A percentile compares a stretch with the other conserved stretches of the same genome.
Conservation (phyloP, 1,140 invertebrate species). For the Brachionus asplanchnoidis region DNA sequence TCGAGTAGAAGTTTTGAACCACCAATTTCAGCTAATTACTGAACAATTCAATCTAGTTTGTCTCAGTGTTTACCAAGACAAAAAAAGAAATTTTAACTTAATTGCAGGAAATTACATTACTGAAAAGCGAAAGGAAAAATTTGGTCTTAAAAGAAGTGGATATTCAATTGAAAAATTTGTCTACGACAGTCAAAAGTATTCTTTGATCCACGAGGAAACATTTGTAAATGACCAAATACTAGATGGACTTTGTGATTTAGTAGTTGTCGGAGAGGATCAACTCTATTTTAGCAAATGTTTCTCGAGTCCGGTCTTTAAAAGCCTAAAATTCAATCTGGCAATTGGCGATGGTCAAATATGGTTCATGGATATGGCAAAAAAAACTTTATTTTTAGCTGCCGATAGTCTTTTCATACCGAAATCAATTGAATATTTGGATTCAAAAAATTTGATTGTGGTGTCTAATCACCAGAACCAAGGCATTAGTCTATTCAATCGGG, state of each 20-base stretch:
- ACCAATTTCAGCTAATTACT: neutral
- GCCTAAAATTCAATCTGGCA: neutral
- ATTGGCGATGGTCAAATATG: neutral
- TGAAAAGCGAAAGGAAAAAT: neutral
- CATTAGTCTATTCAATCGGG: neutral
- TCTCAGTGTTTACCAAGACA: neutral
- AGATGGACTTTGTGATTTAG: neutral
- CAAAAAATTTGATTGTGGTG: neutral
- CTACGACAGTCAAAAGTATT: neutral
- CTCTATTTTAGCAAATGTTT: constrained; percentile 5
- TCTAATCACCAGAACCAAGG: neutral
- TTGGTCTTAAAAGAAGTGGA: neutral
- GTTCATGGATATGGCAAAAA: neutral
- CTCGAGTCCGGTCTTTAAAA: neutral
- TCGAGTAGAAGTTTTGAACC: neutral
- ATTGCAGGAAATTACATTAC: neutral
- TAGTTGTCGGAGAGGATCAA: neutral
- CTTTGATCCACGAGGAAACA: neutral
- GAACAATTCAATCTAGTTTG: neutral
- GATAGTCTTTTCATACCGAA: neutral
- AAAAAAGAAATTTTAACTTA: neutral
- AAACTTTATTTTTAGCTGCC: neutral
- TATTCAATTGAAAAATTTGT: neutral
- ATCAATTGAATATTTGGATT: constrained; percentile 11
- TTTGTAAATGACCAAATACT: neutral